phyloP scores from a whole-genome alignment of 2,888 invertebrate species.

The Tachystola acroxantha region DNA sequence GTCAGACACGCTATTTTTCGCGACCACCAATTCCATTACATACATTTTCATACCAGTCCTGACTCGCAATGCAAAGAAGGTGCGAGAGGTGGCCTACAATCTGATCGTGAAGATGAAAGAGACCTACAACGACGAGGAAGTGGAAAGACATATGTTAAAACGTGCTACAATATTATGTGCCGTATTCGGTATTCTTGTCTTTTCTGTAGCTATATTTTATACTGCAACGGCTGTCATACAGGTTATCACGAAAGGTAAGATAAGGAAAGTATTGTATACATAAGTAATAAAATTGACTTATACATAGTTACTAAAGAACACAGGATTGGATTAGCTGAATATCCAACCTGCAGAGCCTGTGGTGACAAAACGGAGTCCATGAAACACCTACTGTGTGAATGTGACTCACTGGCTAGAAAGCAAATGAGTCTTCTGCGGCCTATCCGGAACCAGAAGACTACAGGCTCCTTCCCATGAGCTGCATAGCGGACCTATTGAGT shows the following conservation, averaged over 20 bases:
- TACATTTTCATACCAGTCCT: constrained; percentile 7
- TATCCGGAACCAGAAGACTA: too few relatives aligned
- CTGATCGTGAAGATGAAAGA: constrained; percentile 21
- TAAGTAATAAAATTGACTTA: too few relatives aligned
- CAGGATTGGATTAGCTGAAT: too few relatives aligned
- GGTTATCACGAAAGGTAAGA: constrained; percentile 20
- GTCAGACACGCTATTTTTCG: constrained; percentile 12
- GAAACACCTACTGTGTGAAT: too few relatives aligned
- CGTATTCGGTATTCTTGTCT: constrained; percentile 17
- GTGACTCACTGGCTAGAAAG: too few relatives aligned
- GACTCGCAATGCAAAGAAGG: constrained; percentile 1
- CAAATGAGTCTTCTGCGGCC: too few relatives aligned
- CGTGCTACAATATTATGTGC: constrained; percentile 23
- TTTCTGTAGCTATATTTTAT: constrained; percentile 19
- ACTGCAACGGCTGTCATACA: constrained; percentile 23
- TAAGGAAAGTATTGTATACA: too few relatives aligned
- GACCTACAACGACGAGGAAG: constrained; percentile 30
- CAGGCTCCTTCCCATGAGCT: too few relatives aligned
- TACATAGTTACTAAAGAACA: too few relatives aligned
- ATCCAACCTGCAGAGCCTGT: too few relatives aligned
- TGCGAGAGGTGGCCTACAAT: constrained; percentile 7
- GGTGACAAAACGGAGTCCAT: too few relatives aligned
- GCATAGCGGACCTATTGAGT: too few relatives aligned
- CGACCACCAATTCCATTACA: constrained; percentile 12
- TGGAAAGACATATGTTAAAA: constrained; percentile 40